Conservation (phyloP, 2,888 invertebrate species). For the Platycheirus rosarum region DNA sequence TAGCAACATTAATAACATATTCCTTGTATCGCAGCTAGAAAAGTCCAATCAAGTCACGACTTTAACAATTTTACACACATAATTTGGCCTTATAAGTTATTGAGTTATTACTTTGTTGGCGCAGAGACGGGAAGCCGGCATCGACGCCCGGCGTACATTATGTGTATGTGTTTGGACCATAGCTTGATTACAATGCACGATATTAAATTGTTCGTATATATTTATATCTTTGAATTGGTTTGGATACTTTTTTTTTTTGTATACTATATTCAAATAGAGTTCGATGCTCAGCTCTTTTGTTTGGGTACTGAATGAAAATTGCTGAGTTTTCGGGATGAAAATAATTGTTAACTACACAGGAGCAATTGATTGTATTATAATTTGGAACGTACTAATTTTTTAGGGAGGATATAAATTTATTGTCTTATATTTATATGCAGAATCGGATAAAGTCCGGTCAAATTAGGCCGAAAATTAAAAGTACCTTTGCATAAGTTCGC, state of each 20-base stretch:
- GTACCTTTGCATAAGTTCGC: too few species aligned
- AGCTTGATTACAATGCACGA: conserved; percentile 11
- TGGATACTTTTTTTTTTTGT: conserved; percentile 44
- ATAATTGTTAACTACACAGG: too few species aligned
- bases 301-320: too few species aligned
- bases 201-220: too few species aligned
- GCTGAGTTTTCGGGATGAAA: too few species aligned
- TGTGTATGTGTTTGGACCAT: background rate
- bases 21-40: conserved; percentile 55
- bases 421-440: too few species aligned
- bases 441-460: too few species aligned
- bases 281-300: conserved; percentile 46
- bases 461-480: too few species aligned
- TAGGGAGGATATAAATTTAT: too few species aligned
- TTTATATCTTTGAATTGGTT: too few species aligned
- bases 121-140: conserved; percentile 40
- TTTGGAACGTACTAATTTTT: too few species aligned
- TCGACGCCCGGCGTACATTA: background rate
- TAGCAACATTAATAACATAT: conserved; percentile 70
- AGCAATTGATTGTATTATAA: too few species aligned
- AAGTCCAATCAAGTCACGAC: conserved; percentile 79
- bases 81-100: conserved; percentile 72
- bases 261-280: conserved; percentile 24
- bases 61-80: conserved; percentile 82
- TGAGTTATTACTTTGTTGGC: conserved; percentile 69